phyloP scores from a whole-genome alignment of 2,113 vertebrate species.

The Embiotoca jacksoni region DNA sequence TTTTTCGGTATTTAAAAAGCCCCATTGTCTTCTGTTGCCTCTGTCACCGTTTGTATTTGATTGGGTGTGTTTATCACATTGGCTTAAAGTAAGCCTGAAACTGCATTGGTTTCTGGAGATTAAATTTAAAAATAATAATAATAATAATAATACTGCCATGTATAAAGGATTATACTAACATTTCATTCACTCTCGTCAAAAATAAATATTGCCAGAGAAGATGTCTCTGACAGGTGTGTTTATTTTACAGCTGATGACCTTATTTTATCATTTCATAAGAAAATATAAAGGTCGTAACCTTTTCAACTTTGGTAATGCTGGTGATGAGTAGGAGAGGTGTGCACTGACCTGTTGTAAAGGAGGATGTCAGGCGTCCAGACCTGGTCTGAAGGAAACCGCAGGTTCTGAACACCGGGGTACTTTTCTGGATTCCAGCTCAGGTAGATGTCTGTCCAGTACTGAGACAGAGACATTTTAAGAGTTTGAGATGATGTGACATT shows the following conservation, averaged over 20 bases:
- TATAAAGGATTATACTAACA: constrained; percentile 29
- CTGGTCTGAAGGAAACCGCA: constrained; percentile 89
- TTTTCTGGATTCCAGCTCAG: constrained; percentile 89
- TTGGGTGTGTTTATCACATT: constrained; percentile 28
- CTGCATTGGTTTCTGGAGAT: constrained; percentile 33
- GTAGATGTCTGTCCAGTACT: constrained; percentile 90
- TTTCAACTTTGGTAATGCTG: background rate
- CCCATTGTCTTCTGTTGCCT: background rate
- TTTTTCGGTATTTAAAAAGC: too few species aligned
- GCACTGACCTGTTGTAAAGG: constrained; percentile 91
- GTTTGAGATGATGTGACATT: background rate
- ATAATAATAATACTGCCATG: background rate
- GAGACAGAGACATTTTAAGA: background rate
- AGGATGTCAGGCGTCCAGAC: constrained; percentile 93
- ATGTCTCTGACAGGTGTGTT: constrained; percentile 14
- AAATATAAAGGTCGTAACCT: background rate
- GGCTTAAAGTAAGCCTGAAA: constrained; percentile 19
- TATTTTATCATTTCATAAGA: background rate
- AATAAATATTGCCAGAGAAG: constrained; percentile 15
- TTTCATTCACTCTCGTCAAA: constrained; percentile 18
- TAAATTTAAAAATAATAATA: constrained; percentile 26
- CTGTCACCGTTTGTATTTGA: constrained; percentile 22
- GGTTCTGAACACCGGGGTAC: constrained; percentile 89
- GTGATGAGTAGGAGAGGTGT: background rate
- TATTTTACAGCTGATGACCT: background rate